Percentiles rank a stretch among this genome's conserved stretches.
phyloP scores from a whole-genome alignment of 1,140 invertebrate species.

The Drosophila melanica region DNA sequence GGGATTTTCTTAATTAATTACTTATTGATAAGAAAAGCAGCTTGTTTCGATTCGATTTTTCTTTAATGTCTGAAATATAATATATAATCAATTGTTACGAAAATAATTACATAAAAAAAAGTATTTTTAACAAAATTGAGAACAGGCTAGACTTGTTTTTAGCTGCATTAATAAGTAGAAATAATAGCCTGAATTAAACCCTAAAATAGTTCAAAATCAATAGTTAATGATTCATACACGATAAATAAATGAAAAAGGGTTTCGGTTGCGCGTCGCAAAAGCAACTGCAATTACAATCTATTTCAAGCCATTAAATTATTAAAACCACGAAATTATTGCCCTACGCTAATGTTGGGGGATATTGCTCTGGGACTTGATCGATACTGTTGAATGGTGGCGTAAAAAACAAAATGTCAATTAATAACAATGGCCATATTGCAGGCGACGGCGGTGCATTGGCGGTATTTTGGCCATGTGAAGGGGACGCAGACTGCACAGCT shows the following conservation, averaged over 20 bases:
- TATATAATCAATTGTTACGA: too few species aligned
- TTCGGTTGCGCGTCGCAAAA: conserved; percentile 4
- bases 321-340: neutral
- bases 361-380: neutral
- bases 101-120: too few species aligned
- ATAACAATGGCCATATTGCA: conserved; percentile 23
- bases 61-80: too few species aligned
- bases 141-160: too few species aligned
- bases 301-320: conserved; percentile 21
- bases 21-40: conserved; percentile 10
- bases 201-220: conserved; percentile 15
- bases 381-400: neutral
- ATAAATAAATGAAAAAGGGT: conserved; percentile 1
- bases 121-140: too few species aligned
- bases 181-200: neutral
- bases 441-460: conserved; percentile 63
- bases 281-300: conserved; percentile 16
- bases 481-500: conserved; percentile 72
- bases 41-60: neutral
- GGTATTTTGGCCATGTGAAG: conserved; percentile 80
- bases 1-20: conserved; percentile 13
- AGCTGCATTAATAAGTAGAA: neutral
- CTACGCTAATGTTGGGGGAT: neutral
- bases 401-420: neutral
- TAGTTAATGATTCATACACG: neutral